Conservation (phyloP, 2,888 invertebrate species). For the Dynastes grantii region DNA sequence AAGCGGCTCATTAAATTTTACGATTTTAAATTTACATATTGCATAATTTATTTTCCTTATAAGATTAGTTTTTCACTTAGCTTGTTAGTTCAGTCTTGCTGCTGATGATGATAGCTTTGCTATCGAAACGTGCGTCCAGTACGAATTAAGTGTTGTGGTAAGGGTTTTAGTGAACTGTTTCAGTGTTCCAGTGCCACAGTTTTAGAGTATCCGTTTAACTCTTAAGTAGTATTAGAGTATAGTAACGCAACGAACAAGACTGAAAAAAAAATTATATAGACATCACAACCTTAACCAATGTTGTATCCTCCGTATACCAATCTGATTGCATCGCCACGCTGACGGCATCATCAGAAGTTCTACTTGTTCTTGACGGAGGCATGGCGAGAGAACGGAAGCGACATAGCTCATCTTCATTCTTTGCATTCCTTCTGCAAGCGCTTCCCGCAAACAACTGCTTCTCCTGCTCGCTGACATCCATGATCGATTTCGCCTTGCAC, state of each 20-base stretch:
- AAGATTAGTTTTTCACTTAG: too few relatives aligned
- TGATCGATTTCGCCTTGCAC: neutral
- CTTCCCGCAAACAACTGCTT: conserved; percentile 3
- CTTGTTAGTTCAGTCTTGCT: too few relatives aligned
- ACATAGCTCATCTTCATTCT: neutral
- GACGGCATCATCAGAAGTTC: neutral
- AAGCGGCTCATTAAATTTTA: too few relatives aligned
- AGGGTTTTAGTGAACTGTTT: too few relatives aligned
- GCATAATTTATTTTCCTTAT: too few relatives aligned
- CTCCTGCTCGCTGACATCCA: neutral
- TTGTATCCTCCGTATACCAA: neutral
- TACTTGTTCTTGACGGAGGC: too few relatives aligned
- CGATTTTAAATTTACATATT: too few relatives aligned
- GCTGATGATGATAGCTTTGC: too few relatives aligned
- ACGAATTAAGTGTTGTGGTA: too few relatives aligned
- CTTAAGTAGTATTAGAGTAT: neutral
- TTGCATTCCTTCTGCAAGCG: neutral
- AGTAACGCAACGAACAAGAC: neutral
- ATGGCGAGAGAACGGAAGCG: neutral
- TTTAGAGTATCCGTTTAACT: too few relatives aligned
- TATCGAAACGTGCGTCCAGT: too few relatives aligned
- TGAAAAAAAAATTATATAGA: neutral
- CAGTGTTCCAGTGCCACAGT: too few relatives aligned
- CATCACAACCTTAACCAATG: neutral
- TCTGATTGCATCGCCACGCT: neutral